Evolutionary conservation across 2,888 invertebrate genomes (phyloP).

Genomic region (Horisme vitalbata): DNA sequence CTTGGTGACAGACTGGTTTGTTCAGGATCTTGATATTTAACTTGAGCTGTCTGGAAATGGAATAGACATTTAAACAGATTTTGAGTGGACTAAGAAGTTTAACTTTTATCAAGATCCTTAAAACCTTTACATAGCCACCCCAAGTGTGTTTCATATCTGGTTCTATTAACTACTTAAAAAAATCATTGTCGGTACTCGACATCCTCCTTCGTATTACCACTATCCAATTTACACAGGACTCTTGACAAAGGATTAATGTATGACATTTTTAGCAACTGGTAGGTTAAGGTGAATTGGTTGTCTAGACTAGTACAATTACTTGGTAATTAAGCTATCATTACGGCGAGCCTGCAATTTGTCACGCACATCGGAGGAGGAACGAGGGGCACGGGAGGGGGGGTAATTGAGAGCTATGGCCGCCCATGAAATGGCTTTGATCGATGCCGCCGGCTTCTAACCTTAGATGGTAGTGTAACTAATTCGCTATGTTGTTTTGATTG

Average conservation of each 20-base stretch:
- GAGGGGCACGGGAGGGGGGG: conserved; percentile 3
- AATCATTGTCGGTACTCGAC: too few species aligned
- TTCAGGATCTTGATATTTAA: too few species aligned
- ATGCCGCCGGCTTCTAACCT: conserved; percentile 27
- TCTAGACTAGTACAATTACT: conserved; percentile 46
- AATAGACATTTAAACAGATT: too few species aligned
- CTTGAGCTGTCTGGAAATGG: too few species aligned
- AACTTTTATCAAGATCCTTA: too few species aligned
- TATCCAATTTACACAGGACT: conserved; percentile 26
- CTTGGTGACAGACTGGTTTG: too few species aligned
- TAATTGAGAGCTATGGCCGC: conserved; percentile 43
- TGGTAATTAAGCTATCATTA: conserved; percentile 64
- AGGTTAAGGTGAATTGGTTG: conserved; percentile 4
- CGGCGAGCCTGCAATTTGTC: conserved; percentile 57
- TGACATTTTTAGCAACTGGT: not conserved
- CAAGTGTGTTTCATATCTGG: too few species aligned
- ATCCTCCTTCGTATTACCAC: conserved; percentile 29
- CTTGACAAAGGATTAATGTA: not conserved
- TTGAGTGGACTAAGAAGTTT: too few species aligned
- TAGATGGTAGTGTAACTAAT: conserved; percentile 26
- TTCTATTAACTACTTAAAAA: too few species aligned
- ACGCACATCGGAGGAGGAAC: conserved; percentile 46
- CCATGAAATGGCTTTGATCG: conserved; percentile 41
- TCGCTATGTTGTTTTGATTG: conserved; percentile 14
- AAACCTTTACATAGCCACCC: too few species aligned